Evolutionary conservation across 2,113 vertebrate species (phyloP).

Genomic region (Neolamprologus toae): DNA sequence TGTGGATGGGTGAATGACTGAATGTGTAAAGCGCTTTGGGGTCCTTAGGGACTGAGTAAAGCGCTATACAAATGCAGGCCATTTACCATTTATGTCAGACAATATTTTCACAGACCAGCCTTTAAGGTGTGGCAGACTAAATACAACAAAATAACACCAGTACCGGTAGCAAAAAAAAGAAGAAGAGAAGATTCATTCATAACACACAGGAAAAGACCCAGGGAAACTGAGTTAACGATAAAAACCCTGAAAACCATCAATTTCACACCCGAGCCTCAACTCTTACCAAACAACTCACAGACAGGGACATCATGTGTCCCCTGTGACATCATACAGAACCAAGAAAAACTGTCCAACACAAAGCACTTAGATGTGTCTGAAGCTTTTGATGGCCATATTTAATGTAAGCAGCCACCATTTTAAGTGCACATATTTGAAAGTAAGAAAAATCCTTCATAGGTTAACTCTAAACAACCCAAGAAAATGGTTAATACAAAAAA

Average conservation of each 20-base stretch:
- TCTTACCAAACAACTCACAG: neutral
- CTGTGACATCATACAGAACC: neutral
- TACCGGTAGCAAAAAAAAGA: fast-evolving
- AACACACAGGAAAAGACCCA: neutral
- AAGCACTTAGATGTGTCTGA: neutral
- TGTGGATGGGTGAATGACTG: neutral
- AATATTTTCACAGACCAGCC: fast-evolving
- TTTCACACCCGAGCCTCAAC: neutral
- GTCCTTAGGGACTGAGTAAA: neutral
- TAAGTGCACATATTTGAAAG: neutral
- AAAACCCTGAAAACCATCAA: neutral
- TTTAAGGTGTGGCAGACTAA: fast-evolving
- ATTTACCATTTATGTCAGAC: neutral
- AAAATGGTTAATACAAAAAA: neutral
- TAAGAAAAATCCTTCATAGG: neutral
- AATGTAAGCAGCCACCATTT: neutral
- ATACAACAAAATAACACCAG: neutral
- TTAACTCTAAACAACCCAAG: neutral
- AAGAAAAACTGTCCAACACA: neutral
- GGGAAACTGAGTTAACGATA: fast-evolving
- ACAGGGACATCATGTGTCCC: neutral
- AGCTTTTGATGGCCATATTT: neutral
- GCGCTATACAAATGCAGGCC: neutral
- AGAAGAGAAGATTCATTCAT: neutral
- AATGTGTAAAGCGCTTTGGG: fast-evolving